Evolutionary conservation across 2,113 vertebrate species (phyloP), one percentile per base, ranked within the genome.

Genomic region (Seriola quinqueradiata): DNA sequence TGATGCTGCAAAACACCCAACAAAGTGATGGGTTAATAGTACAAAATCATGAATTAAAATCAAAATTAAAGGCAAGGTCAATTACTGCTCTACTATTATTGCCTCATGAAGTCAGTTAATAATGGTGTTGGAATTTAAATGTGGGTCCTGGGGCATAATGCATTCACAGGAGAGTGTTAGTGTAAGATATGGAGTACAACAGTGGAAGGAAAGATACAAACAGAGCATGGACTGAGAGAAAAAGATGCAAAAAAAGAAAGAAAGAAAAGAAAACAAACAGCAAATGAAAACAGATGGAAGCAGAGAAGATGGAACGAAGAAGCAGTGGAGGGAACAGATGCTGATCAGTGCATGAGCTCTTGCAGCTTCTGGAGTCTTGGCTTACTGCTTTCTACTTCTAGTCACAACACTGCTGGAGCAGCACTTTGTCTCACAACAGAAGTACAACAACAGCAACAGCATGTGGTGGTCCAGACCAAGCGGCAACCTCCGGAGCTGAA

Each of bases 291-390:
- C 81, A 86, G 79, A 88, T 76, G 87, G 81, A 68, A 44, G 60
- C 13, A 48, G 23, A 69, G 63, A 50, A 34, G 63, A 71, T 55
- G 50, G 63, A 48, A n/a, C 77, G 75, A 84, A 12, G 48, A 60
- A 32, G 70, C 60, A 73, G 60, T 12, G 70, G 58, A 64, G 58
- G 48, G 74, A 90, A 82, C 87, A 92, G 85, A 84, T 89, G 89
- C 73, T 86, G 78, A 85, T 78, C 69, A 34, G 79, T 77, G 77
- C 79, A 82, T 86, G 71, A 90, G 84, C 64, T 83, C 69, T 72
- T 86, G 73, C 82, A 86, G 82, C 80, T 84, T 86, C 74, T 83
- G 70, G 65, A 86, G 68, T 71, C 32, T 72, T 78, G 81, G 77
- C 79, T 87, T 61, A 44, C 44, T 52, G 85, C 80, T 87, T 81